phyloP scores from a whole-genome alignment of 2,113 vertebrate genomes.

The Megalops atlanticus region DNA sequence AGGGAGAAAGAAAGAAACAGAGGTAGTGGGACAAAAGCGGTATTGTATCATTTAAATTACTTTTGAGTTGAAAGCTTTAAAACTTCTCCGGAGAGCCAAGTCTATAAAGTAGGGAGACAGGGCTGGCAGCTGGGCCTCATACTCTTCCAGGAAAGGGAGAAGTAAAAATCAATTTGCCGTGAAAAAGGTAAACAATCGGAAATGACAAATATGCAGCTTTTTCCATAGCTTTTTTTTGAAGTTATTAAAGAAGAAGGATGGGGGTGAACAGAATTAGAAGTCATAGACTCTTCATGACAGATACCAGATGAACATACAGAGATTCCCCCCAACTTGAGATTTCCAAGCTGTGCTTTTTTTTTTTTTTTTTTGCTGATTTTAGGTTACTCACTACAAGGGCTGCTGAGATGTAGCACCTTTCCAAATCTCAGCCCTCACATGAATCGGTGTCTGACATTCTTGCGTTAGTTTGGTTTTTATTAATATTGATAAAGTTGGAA shows the following conservation, averaged over 20 bases:
- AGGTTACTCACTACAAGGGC: not conserved
- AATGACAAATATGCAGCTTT: conserved; percentile 76
- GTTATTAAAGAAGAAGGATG: conserved; percentile 67
- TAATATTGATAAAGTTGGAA: conserved; percentile 3
- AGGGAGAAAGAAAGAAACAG: conserved; percentile 20
- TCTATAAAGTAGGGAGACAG: conserved; percentile 70
- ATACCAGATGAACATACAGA: conserved; percentile 46
- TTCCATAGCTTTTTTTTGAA: conserved; percentile 56
- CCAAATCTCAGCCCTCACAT: not conserved
- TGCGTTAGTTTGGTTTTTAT: not conserved
- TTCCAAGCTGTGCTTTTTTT: conserved; percentile 37
- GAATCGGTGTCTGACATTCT: not conserved
- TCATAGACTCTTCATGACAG: conserved; percentile 52
- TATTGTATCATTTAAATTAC: conserved; percentile 76
- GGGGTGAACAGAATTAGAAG: conserved; percentile 49
- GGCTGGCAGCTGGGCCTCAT: conserved; percentile 66
- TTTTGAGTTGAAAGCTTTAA: conserved; percentile 74
- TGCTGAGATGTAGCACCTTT: not conserved
- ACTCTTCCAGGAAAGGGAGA: conserved; percentile 79
- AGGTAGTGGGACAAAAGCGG: conserved; percentile 70
- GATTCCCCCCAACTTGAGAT: conserved; percentile 36
- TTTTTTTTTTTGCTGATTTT: conserved; percentile 4
- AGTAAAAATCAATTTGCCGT: conserved; percentile 80
- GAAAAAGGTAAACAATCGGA: conserved; percentile 79
- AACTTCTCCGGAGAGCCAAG: conserved; percentile 72